phyloP scores from a whole-genome alignment of 2,797 vertebrate genomes.

The Thunnus albacares region DNA sequence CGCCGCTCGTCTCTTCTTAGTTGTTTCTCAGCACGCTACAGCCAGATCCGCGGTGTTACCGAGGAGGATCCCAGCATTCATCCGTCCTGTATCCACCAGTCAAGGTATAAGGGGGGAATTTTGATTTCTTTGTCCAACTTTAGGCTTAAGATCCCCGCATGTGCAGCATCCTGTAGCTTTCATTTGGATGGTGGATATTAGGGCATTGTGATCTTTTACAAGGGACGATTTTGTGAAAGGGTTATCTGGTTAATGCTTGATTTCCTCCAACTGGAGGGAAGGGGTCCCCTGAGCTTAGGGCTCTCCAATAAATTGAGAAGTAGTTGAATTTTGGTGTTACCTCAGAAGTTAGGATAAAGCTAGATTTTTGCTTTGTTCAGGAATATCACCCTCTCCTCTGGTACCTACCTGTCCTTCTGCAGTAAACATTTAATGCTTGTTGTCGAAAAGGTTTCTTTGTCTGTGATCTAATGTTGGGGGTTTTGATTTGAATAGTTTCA shows the following conservation, averaged over 20 bases:
- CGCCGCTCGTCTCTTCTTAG: conserved; percentile 63
- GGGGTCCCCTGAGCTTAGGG: too few relatives aligned
- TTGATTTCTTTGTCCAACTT: background rate
- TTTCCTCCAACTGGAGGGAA: too few relatives aligned
- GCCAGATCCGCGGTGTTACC: conserved; percentile 46
- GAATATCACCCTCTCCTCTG: background rate
- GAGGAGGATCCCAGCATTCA: conserved; percentile 48
- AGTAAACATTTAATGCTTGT: too few relatives aligned
- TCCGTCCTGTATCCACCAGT: conserved; percentile 73
- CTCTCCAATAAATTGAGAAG: too few relatives aligned
- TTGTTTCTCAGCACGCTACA: conserved; percentile 51
- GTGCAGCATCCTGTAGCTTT: conserved; percentile 11
- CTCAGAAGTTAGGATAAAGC: background rate
- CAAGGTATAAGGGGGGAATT: conserved; percentile 65
- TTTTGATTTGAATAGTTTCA: background rate
- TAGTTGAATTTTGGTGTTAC: background rate
- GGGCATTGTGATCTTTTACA: background rate
- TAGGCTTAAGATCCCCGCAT: conserved; percentile 8
- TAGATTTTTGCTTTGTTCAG: background rate
- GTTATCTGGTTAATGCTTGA: too few relatives aligned
- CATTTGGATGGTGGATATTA: background rate
- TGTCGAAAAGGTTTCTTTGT: background rate
- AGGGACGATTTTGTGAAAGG: background rate
- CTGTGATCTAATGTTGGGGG: background rate
- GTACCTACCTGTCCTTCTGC: background rate